A percentile compares a stretch with the other conserved stretches of the same genome.
Conservation (phyloP, 2,113 vertebrate genomes). For the Damaliscus lunatus region DNA sequence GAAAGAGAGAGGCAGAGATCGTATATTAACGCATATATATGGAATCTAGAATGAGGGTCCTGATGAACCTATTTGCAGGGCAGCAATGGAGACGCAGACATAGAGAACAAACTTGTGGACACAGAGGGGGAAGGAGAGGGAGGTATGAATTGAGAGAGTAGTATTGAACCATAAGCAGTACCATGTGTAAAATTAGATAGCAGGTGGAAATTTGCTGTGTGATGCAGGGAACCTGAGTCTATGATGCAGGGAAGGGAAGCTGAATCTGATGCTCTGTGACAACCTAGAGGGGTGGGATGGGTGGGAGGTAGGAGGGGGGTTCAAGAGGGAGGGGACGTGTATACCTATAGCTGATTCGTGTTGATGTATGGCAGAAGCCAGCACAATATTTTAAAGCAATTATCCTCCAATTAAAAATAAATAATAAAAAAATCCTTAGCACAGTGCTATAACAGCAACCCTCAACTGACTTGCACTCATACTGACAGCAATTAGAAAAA, state of each 20-base stretch:
- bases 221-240: background rate
- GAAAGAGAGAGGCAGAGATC: background rate
- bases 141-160: background rate
- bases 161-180: background rate
- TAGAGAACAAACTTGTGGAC: background rate
- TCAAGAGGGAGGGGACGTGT: background rate
- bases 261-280: background rate
- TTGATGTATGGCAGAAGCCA: background rate
- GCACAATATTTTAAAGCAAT: background rate
- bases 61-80: background rate
- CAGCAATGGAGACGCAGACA: background rate
- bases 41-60: background rate
- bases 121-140: background rate
- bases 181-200: background rate
- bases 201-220: background rate
- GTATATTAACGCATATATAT: background rate
- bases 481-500: background rate
- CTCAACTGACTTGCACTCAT: background rate
- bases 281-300: background rate
- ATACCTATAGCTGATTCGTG: background rate
- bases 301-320: background rate
- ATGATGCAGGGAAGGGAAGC: background rate
- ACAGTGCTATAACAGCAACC: background rate
- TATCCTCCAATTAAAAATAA: background rate
- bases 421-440: background rate